Evolutionary conservation across 2,888 invertebrate genomes (phyloP).

Genomic region (Odontocerum albicorne): DNA sequence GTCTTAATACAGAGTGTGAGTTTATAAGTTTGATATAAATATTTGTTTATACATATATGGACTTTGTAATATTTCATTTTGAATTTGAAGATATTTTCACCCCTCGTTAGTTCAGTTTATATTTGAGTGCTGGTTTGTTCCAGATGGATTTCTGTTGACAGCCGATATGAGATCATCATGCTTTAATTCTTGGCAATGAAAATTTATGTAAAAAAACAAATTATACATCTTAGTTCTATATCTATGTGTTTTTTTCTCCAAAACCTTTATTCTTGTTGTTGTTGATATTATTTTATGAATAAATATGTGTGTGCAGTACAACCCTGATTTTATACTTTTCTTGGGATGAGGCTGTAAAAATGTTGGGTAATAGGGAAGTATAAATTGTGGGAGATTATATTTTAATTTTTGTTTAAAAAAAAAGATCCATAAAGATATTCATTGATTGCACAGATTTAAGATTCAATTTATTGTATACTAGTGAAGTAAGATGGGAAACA

Average conservation of each 20-base stretch:
- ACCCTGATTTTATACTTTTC: too few relatives aligned
- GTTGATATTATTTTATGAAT: neutral
- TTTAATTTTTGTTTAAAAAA: neutral
- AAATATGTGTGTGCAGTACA: neutral
- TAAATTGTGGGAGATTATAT: neutral
- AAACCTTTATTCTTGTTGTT: neutral
- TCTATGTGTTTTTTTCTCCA: conserved; percentile 18
- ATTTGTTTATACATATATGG: conserved; percentile 25
- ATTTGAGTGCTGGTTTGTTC: conserved; percentile 25
- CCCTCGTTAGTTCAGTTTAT: conserved; percentile 12
- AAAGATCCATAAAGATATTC: too few relatives aligned
- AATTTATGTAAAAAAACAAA: conserved; percentile 34
- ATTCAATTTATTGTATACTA: too few relatives aligned
- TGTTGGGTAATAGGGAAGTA: neutral
- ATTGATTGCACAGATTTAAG: too few relatives aligned
- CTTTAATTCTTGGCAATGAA: conserved; percentile 33
- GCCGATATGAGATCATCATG: conserved; percentile 23
- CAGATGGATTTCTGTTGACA: conserved; percentile 21
- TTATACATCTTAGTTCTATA: conserved; percentile 35
- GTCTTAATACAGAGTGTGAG: conserved; percentile 25
- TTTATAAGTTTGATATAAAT: conserved; percentile 23
- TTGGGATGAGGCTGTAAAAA: too few relatives aligned
- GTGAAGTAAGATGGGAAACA: too few relatives aligned
- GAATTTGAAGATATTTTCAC: conserved; percentile 12
- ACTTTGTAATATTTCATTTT: conserved; percentile 21